These are phyloP conservation scores for Paralvinella palmiformis DNA, from an alignment of 1,140 invertebrate species.

Conservation along the genomic window DNA sequence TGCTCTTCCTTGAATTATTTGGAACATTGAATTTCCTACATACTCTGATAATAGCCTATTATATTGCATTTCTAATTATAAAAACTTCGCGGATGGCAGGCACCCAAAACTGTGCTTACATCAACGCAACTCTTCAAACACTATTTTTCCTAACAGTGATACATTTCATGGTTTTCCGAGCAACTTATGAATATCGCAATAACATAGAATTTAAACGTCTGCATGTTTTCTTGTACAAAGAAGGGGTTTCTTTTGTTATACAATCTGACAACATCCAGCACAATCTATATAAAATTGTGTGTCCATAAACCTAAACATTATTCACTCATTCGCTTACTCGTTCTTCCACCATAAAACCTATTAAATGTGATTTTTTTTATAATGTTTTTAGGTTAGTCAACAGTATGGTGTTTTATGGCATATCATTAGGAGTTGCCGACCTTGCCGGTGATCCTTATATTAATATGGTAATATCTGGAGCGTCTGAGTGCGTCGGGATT, in stretches of 20 bases:
- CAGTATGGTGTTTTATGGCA: conserved; percentile 48
- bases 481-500: conserved; percentile 59
- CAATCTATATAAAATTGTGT: not conserved
- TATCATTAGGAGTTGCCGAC: conserved; percentile 38
- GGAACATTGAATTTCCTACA: no score
- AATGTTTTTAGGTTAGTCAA: conserved; percentile 35
- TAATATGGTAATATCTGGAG: conserved; percentile 46
- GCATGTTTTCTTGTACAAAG: not conserved
- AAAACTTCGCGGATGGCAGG: no score
- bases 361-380: not conserved
- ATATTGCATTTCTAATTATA: no score
- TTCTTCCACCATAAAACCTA: not conserved
- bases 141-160: no score
- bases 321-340: not conserved
- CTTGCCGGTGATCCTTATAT: conserved; percentile 42
- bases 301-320: not conserved
- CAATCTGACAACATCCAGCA: not conserved
- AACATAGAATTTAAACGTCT: not conserved
- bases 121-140: no score
- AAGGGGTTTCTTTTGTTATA: no score
- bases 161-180: no score
- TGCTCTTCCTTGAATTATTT: no score
- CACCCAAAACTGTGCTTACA: no score
- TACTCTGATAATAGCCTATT: no score
- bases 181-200: no score